Base-by-base conservation (phyloP, 2,797 vertebrate species). In the Graptemys geographica region DNA sequence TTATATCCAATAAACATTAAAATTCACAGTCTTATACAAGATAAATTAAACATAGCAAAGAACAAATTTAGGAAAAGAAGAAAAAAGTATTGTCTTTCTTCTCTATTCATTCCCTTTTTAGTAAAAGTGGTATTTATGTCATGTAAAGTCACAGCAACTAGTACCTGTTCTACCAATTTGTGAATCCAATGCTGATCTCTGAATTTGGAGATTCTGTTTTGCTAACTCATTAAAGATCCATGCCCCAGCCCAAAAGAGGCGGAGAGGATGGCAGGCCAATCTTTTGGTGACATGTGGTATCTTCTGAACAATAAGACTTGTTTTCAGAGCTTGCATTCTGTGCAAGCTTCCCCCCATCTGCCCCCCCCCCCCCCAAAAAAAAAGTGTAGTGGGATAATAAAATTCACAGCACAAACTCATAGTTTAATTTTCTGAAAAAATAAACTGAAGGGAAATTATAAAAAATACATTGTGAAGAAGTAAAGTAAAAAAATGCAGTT, bases 401-500 rank as follows among this genome's bases (percentile, higher is more conserved):
- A 94, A 87, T 49, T 74, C 18, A 37, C 0, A 83, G 52, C 53
- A 56, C 5, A 15, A 41, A 79, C 15, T 74, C 49, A 21, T 3
- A 0, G 47, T 3, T 25, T 83, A 8, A 8, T 69, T 74, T 7
- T 4, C 19, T 84, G 56, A 49, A 86, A 41, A 57, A 53, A 79
- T 81, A 84, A 86, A 49, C 3, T 12, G 19, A 47, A 80, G 37
- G 82, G 72, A 16, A 55, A 41, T 49, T 57, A 47, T 47, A 84
- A 79, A 31, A 57, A 57, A 72, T 41, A 57, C 25, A 13, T 13
- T 41, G 88, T 4, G 8, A 49, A 88, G 89, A 91, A 92, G 81
- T 80, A 80, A 96, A 76, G 18, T 81, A 1, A 44, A 87, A 62
- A 57, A 79, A 59, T 82, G 72, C 33, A 84, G 31, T 82, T 90